Conservation (phyloP, 37 sponge, comb jelly and placozoan genomes). For the Petrosia ficiformis region DNA sequence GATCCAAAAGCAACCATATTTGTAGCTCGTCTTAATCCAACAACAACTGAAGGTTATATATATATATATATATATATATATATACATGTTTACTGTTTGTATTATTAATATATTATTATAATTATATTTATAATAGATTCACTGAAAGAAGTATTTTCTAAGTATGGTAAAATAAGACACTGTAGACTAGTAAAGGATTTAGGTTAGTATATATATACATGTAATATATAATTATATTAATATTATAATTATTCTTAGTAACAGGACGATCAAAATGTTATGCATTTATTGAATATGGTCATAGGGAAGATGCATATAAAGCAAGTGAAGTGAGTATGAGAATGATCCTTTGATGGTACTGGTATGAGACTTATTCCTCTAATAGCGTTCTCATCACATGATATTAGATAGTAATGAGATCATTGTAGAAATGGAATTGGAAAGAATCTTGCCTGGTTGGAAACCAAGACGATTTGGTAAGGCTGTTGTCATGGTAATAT, state of each 20-base stretch:
- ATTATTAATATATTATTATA: neutral
- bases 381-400: constrained; percentile 48
- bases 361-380: too few relatives aligned
- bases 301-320: constrained; percentile 39
- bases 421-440: constrained; percentile 87
- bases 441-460: constrained; percentile 84
- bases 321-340: constrained; percentile 76
- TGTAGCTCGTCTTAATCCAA: constrained; percentile 71
- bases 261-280: constrained; percentile 87
- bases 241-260: constrained; percentile 31
- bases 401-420: constrained; percentile 63
- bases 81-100: neutral
- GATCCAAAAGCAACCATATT: constrained; percentile 69
- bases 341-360: too few relatives aligned
- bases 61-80: too few relatives aligned
- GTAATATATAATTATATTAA: neutral
- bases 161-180: constrained; percentile 71
- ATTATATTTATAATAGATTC: constrained; percentile 23
- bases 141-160: constrained; percentile 58
- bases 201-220: constrained; percentile 34
- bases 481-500: neutral
- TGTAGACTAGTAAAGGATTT: constrained; percentile 86
- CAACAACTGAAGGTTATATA: constrained; percentile 73
- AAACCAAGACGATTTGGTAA: constrained; percentile 88
- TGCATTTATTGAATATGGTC: constrained; percentile 81